Base-by-base conservation (phyloP, 2,888 invertebrate species). In the Ferrisia virgata region DNA sequence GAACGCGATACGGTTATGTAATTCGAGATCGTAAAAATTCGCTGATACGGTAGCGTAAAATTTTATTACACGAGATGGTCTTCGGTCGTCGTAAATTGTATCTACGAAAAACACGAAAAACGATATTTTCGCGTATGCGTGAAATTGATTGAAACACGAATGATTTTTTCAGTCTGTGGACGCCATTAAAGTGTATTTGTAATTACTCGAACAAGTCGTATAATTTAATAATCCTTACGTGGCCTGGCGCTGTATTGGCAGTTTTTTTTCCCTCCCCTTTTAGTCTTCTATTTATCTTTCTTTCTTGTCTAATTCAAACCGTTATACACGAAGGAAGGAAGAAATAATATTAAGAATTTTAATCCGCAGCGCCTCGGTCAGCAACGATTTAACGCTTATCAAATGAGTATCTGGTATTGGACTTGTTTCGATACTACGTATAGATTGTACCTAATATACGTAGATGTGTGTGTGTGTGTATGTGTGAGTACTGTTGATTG, bases 371-470 rank as follows among this genome's bases (percentile, higher is more conserved):
- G n/a, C n/a, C n/a, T 9, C 36, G 22, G 0, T 0, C 22, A 40
- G 40, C 40, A 22, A n/a, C 69, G 36, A 18, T 76, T 76, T 76
- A 76, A 76, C 72, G 72, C 72, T 76, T 76, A 76, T 76, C 72
- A 53, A 53, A 53, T 53, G 11, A 9, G 18, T 31, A 76, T 76
- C 72, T 72, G 72, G 72, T 25, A 47, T n/a, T 47, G 72, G 72
- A 76, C n/a, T 36, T 11, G 72, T 76, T 36, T 36, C n/a, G n/a
- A n/a, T n/a, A n/a, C n/a, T n/a, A n/a, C n/a, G n/a, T n/a, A n/a
- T n/a, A n/a, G n/a, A n/a, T n/a, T n/a, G n/a, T n/a, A n/a, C n/a
- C n/a, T n/a, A n/a, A n/a, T n/a, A n/a, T n/a, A n/a, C n/a, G n/a
- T n/a, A n/a, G n/a, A n/a, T n/a, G n/a, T 33, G 0, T 11, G 58